Percentiles rank a stretch among this genome's conserved stretches.
Evolutionary conservation across 2,888 invertebrate species (phyloP).

Genomic region (Drosophila mimica): DNA sequence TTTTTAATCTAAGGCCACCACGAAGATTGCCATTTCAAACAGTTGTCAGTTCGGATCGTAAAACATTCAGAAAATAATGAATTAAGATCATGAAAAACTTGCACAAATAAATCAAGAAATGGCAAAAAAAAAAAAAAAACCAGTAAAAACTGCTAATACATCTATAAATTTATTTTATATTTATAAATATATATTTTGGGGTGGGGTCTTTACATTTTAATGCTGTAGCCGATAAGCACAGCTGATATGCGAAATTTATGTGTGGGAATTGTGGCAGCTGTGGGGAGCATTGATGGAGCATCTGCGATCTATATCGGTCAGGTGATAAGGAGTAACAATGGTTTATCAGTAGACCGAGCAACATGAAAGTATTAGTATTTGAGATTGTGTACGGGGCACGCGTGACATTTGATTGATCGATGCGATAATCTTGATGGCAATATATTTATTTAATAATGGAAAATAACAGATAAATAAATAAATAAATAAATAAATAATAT

Average conservation of each 20-base stretch:
- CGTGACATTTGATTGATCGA: constrained; percentile 21
- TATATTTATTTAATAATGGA: constrained; percentile 11
- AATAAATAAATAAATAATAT: too few relatives aligned
- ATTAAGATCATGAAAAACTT: background rate
- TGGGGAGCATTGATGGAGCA: constrained; percentile 14
- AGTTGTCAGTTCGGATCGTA: background rate
- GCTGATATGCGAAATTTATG: background rate
- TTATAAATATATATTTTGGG: background rate
- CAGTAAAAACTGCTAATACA: constrained; percentile 2
- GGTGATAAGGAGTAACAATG: constrained; percentile 1
- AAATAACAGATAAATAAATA: too few relatives aligned
- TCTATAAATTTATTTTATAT: background rate
- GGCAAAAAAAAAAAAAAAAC: background rate
- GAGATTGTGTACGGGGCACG: background rate
- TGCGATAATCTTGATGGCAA: constrained; percentile 16
- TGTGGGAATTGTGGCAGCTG: constrained; percentile 19
- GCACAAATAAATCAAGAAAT: background rate
- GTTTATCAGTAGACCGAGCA: constrained; percentile 2
- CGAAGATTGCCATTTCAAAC: background rate
- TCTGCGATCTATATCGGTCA: constrained; percentile 11
- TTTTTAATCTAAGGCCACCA: background rate
- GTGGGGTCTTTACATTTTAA: constrained; percentile 1
- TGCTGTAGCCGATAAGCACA: background rate
- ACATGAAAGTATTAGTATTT: background rate
- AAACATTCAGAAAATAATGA: background rate